Evolutionary conservation across 2,113 vertebrate species (phyloP).

Genomic region (Corythornis vintsioides): DNA sequence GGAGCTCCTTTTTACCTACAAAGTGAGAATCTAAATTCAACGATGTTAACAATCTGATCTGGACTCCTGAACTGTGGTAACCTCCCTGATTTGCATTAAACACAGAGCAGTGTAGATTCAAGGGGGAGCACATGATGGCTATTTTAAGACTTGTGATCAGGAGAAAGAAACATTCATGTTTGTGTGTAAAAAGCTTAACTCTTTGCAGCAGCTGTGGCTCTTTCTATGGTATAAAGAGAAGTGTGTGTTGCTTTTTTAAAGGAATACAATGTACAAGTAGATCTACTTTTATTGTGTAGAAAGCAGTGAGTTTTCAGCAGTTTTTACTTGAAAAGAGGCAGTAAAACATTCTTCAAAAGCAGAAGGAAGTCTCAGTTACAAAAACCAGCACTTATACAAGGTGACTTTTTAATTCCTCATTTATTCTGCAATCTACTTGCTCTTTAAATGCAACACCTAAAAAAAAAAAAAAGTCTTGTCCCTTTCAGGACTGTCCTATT

Average conservation of each 20-base stretch:
- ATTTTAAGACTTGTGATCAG: slow-evolving; percentile 56
- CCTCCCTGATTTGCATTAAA: slow-evolving; percentile 16
- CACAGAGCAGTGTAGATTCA: not conserved
- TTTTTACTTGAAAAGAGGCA: not conserved
- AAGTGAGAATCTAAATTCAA: not conserved
- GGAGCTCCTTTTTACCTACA: not conserved
- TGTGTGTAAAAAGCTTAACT: slow-evolving; percentile 29
- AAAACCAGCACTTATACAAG: not conserved
- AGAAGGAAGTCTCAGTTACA: not conserved
- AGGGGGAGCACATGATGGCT: slow-evolving; percentile 31
- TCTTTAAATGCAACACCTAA: not conserved
- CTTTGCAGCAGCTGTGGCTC: not conserved
- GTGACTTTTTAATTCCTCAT: not conserved
- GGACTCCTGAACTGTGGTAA: not conserved
- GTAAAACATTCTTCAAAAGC: not conserved
- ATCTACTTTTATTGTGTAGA: not conserved
- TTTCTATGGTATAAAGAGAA: not conserved
- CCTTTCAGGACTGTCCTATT: not conserved
- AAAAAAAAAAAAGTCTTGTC: not conserved
- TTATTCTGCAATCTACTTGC: not conserved
- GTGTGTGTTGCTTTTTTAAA: not conserved
- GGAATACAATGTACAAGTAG: not conserved
- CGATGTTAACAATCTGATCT: not conserved
- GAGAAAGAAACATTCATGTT: slow-evolving; percentile 54
- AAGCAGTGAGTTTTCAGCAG: not conserved